Evolutionary conservation across 2,113 vertebrate genomes (phyloP).

Genomic region (Prionailurus viverrinus): DNA sequence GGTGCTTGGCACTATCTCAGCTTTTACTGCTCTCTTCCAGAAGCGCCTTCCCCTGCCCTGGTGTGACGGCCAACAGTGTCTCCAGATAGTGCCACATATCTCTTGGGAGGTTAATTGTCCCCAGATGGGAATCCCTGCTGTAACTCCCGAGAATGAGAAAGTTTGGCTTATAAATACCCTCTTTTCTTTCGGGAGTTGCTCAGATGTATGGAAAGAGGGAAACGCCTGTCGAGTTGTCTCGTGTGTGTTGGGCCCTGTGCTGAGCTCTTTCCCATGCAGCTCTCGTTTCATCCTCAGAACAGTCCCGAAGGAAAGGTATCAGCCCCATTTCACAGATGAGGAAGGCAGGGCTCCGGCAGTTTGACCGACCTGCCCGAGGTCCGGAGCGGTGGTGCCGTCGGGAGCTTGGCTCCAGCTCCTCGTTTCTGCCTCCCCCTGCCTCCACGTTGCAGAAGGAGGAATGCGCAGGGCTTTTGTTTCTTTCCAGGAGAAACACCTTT

Average conservation of each 20-base stretch:
- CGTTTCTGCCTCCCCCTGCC: not conserved
- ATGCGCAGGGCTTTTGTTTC: slow-evolving; percentile 36
- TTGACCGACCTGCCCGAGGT: not conserved
- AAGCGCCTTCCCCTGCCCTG: accelerated
- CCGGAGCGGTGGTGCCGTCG: not conserved
- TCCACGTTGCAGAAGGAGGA: not conserved
- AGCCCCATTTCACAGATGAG: not conserved
- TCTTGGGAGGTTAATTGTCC: not conserved
- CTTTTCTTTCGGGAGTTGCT: not conserved
- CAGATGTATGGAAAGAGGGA: not conserved
- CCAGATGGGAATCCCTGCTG: not conserved
- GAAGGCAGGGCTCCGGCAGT: not conserved
- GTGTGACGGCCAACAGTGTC: not conserved
- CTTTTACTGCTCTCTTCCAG: not conserved
- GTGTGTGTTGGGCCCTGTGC: not conserved
- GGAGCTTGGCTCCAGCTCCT: not conserved
- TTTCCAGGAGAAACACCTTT: slow-evolving; percentile 49
- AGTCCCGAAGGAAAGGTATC: not conserved
- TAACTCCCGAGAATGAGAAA: not conserved
- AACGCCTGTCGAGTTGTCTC: not conserved
- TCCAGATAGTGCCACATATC: not conserved
- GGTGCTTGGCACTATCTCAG: not conserved
- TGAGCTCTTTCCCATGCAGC: not conserved
- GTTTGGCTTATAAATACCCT: not conserved
- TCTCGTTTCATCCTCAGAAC: not conserved